Conservation (phyloP, 2,113 vertebrate species). For the Oceanites oceanicus region DNA sequence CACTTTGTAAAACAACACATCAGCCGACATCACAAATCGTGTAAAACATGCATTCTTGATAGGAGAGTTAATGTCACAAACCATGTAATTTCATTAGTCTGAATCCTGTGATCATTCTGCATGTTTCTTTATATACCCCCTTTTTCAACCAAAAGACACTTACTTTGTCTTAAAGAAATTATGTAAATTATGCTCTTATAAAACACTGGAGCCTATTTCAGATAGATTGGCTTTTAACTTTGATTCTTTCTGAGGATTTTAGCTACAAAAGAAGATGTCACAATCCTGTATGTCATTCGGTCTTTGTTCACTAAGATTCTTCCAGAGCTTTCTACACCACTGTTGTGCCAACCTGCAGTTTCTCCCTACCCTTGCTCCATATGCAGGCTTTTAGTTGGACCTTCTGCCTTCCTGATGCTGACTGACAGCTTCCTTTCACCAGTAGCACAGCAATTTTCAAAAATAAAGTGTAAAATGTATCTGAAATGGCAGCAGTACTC, state of each 20-base stretch:
- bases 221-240: not conserved
- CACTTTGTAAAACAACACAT: not conserved
- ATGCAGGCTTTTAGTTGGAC: not conserved
- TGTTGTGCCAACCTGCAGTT: not conserved
- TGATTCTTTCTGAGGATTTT: not conserved
- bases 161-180: not conserved
- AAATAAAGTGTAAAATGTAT: not conserved
- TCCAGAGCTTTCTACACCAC: not conserved
- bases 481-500: not conserved
- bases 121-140: not conserved
- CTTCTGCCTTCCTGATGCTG: not conserved
- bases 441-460: not conserved
- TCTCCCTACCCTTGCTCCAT: not conserved
- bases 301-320: not conserved
- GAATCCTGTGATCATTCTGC: not conserved
- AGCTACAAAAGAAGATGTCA: not conserved
- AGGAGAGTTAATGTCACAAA: not conserved
- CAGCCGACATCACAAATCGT: fast-evolving
- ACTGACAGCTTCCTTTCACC: not conserved
- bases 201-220: not conserved
- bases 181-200: fast-evolving
- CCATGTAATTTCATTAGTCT: not conserved
- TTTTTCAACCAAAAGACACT: not conserved
- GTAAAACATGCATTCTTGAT: not conserved
- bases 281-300: not conserved